A percentile compares a stretch with the other conserved stretches of the same genome.
Evolutionary conservation across 2,797 vertebrate genomes (phyloP).

Genomic region (Ctenopoma multispine): DNA sequence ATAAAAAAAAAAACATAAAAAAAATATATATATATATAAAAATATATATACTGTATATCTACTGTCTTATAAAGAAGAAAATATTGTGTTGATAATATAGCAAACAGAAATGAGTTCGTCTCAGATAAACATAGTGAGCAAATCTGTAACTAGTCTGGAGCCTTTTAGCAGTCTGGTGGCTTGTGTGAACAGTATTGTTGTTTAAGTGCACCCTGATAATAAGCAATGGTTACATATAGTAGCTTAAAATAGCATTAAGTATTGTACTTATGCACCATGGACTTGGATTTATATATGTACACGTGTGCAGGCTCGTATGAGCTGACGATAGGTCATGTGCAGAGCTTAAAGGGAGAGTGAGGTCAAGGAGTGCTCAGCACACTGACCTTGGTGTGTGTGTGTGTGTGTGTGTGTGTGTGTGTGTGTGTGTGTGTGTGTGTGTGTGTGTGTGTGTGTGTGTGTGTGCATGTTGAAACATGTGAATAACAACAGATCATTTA

Average conservation of each 20-base stretch:
- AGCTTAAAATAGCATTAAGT: neutral
- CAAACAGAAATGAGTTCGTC: too few species aligned
- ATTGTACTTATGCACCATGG: neutral
- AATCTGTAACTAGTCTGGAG: too few species aligned
- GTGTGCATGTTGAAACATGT: too few species aligned
- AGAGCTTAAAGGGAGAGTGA: conserved; percentile 17
- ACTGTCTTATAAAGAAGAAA: neutral
- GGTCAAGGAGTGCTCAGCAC: conserved; percentile 32
- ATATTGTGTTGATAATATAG: neutral
- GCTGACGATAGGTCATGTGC: conserved; percentile 30
- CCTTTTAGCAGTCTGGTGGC: too few species aligned
- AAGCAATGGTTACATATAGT: neutral
- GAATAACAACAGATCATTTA: neutral
- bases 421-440: neutral
- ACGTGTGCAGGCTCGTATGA: neutral
- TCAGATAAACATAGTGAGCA: too few species aligned
- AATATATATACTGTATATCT: too few species aligned
- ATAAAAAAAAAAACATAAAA: neutral
- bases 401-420: too few species aligned
- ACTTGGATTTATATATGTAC: conserved; percentile 6
- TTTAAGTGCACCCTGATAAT: neutral
- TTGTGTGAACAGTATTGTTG: too few species aligned
- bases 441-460: neutral
- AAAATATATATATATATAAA: too few species aligned
- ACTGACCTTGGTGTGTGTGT: conserved; percentile 37